Base-by-base conservation (phyloP, 2,797 vertebrate genomes). In the Amniataba percoides region DNA sequence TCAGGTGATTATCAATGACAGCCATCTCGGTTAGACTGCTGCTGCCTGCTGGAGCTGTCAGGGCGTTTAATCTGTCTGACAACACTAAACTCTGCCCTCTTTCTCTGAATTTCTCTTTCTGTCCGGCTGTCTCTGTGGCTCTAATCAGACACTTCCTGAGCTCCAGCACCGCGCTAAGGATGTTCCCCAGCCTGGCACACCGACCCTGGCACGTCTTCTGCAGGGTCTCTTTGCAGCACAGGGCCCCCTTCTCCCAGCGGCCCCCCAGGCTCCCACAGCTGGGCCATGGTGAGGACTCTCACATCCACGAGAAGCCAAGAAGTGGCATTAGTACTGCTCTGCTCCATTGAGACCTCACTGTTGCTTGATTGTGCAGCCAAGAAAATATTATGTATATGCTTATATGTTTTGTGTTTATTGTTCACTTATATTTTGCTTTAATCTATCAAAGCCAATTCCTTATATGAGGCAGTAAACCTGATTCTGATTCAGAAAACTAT, bases 171-270 rank as follows among this genome's bases (percentile, higher is more conserved):
- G 59, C 85, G 74, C 79, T 83, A 81, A 95, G 93, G 93, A 96
- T 96, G 96, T 95, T 96, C 77, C 91, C 85, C 78, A 87, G 89
- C 85, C 89, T 96, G 90, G 94, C 89, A 67, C 93, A 94, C 81
- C 92, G 94, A 92, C 95, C 94, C 71, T 96, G 94, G 96, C 92
- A 93, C 62, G 89, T 92, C 64, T 88, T 96, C 86, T 95, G 91
- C 89, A 93, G 94, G 85, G 73, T 95, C 39, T 95, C 92, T 64
- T 56, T 95, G 87, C 93, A 93, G 69, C 92, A 91, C 67, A 82
- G 86, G 81, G 87, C 88, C 19, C 74, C 87, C 14, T 72, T 94
- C 40, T 93, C 92, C 4, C 93, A 93, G 0, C 79, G 90, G 71
- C 67, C 82, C 7, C 70, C 87, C 39, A 90, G 86, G 88, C 27